phyloP scores from a whole-genome alignment of 1,140 invertebrate species.

The Reticulitermes speratus region DNA sequence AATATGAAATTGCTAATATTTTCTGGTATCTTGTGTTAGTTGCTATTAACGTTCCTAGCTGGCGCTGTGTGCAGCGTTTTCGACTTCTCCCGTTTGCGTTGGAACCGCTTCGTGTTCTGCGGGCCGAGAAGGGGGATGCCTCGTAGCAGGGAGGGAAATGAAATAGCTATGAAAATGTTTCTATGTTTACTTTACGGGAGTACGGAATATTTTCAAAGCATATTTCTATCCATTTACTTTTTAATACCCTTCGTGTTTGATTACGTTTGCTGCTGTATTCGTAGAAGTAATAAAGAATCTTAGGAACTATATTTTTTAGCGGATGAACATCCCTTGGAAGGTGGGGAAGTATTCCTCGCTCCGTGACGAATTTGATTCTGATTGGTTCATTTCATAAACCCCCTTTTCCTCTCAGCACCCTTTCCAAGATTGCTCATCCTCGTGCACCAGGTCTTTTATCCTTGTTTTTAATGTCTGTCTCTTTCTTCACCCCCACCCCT shows the following conservation, averaged over 20 bases:
- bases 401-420: not conserved
- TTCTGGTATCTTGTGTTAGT: not conserved
- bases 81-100: not conserved
- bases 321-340: not conserved
- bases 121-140: not conserved
- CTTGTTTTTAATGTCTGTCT: not conserved
- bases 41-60: not conserved
- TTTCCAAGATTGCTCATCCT: not conserved
- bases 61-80: not conserved
- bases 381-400: conserved; percentile 17
- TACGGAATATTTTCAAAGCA: too few relatives aligned
- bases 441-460: not conserved
- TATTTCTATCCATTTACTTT: too few relatives aligned
- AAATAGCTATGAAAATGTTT: not conserved
- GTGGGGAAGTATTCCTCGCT: not conserved
- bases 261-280: too few relatives aligned
- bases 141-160: not conserved
- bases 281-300: not conserved
- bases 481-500: not conserved
- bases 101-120: not conserved
- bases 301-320: not conserved
- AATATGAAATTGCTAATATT: too few relatives aligned
- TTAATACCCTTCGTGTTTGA: too few relatives aligned
- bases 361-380: conserved; percentile 27
- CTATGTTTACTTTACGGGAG: too few relatives aligned